Conservation (phyloP, 2,113 vertebrate species). For the Petroica traversi region DNA sequence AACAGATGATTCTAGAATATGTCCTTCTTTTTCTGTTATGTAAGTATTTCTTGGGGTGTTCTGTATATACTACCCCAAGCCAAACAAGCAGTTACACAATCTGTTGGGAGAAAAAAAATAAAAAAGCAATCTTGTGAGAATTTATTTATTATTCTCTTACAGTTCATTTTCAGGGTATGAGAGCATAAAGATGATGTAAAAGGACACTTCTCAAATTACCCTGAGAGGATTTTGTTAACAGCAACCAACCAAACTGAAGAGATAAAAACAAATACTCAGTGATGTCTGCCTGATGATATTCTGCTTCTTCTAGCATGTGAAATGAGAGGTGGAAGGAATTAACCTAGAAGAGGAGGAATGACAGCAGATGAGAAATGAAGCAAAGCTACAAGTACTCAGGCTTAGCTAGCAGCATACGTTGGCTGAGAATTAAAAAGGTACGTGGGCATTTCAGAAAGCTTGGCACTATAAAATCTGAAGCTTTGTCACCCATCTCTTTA, state of each 20-base stretch:
- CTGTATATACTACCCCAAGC: not conserved
- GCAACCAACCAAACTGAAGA: not conserved
- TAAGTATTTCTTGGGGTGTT: slow-evolving; percentile 16
- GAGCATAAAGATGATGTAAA: slow-evolving; percentile 35
- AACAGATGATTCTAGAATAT: slow-evolving; percentile 20
- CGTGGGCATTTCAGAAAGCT: not conserved
- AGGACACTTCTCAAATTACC: slow-evolving; percentile 35
- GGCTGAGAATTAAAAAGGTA: slow-evolving; percentile 9
- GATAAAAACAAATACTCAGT: slow-evolving; percentile 39
- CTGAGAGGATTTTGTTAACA: slow-evolving; percentile 32
- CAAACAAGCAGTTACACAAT: not conserved
- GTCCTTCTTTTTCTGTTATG: not conserved
- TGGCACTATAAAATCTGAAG: not conserved
- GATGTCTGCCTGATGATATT: slow-evolving; percentile 32
- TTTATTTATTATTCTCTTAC: slow-evolving; percentile 17
- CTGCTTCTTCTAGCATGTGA: slow-evolving; percentile 12
- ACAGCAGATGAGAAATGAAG: slow-evolving; percentile 50
- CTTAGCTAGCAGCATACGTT: not conserved
- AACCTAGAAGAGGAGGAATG: slow-evolving; percentile 36
- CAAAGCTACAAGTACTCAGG: not conserved
- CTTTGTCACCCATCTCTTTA: not conserved
- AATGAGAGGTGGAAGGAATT: slow-evolving; percentile 49
- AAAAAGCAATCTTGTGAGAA: not conserved
- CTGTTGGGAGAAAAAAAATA: not conserved
- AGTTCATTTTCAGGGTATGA: slow-evolving; percentile 4